Evolutionary conservation across 35 echinoderm and acorn worm species (phyloP), one percentile per base, ranked within the genome.

Genomic region (Anneissia japonica): DNA sequence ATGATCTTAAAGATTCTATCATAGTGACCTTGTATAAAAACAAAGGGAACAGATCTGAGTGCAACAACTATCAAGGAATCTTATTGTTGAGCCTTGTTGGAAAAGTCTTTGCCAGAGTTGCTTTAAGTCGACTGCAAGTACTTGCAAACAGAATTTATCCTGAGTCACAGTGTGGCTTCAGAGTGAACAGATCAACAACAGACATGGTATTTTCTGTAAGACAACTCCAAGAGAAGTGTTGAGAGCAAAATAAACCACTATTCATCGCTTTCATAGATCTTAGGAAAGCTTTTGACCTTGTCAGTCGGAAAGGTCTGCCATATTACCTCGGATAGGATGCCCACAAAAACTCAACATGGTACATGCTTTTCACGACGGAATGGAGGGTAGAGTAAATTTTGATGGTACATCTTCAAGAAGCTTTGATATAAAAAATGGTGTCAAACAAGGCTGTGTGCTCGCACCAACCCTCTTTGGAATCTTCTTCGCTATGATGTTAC

Each of bases 1-100:
- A n/a, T n/a, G n/a, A n/a, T n/a, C n/a, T n/a, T n/a, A n/a, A n/a
- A n/a, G n/a, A n/a, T n/a, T n/a, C n/a, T n/a, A n/a, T n/a, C n/a
- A n/a, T n/a, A n/a, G n/a, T n/a, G n/a, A n/a, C n/a, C 7, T 32
- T 76, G 10, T 76, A 13, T 32, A 76, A 76, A 76, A 76, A 76
- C 74, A 28, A 76, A 76, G 74, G 74, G 6, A 32, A 7, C 6
- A 76, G n/a, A 5, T 13, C 5, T 28, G 74, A 76, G 23, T 76
- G 7, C n/a, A 86, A 86, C 41, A 86, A 75, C 84, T 86, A 35
- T 72, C 36, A 72, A 4, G 84, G 72, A 9, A 86, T 86, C 84
- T 86, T 72, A 14, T 31, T 86, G 2, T 33, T 86, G 34, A 75
- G 56, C 35, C 74, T 86, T 33, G 72, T 86, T 74, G 84, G 84